Evolutionary conservation across 2,113 vertebrate species (phyloP), one percentile per base, ranked within the genome.

Genomic region (Lathamus discolor): DNA sequence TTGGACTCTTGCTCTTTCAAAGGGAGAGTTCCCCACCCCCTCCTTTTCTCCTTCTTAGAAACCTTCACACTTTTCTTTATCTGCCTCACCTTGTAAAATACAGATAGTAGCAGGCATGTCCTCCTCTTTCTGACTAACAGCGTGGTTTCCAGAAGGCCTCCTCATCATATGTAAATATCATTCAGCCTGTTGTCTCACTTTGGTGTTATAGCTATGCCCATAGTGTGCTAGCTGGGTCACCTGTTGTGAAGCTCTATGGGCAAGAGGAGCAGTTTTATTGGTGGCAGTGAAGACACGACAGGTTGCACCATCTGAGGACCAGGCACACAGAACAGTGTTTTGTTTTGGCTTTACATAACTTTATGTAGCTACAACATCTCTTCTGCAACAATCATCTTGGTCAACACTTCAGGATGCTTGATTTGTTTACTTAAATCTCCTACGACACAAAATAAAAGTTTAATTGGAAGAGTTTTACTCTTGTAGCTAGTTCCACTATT

Each of bases 21-120:
- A 94, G 82, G 75, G 92, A 92, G 96, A 97, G 83, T 91, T 88
- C 81, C 73, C 57, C 87, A 91, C 75, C 54, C 64, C 87, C 92
- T 97, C 91, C 39, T 80, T 86, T 94, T 86, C 92, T 96, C 85
- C 78, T 96, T 96, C 85, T 89, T 93, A 95, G 91, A 96, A 96
- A 86, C 81, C 76, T 83, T 91, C 72, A 52, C 4, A 20, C 82
- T 92, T 90, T 88, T 55, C 79, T 96, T 29, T 93, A 91, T 46
- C 29, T 95, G 73, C 95, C 88, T 98, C 98, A 95, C 79, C 88
- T 92, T 95, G 79, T 70, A 83, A 96, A 97, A 95, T 90, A 92
- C 87, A 92, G 94, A 94, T 37, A 95, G 78, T 46, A 96, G 86
- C 75, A 92, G 31, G 69, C 93, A 51, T 88, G 85, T 91, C 79